A percentile compares a stretch with the other conserved stretches of the same genome.
phyloP scores from a whole-genome alignment of 92 coral and sea anemone genomes.

The Palythoa grandiflora region DNA sequence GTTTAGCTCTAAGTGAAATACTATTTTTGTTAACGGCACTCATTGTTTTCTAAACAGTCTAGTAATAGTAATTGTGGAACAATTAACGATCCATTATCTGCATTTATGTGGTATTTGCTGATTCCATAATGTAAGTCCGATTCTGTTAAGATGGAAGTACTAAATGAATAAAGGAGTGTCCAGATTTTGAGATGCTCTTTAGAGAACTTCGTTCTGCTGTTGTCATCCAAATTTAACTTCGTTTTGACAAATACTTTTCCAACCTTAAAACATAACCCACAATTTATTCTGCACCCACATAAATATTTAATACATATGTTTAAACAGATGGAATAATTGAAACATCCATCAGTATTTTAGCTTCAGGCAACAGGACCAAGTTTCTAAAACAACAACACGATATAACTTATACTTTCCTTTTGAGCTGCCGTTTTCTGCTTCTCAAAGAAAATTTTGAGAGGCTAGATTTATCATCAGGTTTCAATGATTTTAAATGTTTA shows the following conservation, averaged over 20 bases:
- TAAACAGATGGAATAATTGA: constrained; percentile 45
- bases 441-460: neutral
- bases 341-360: constrained; percentile 34
- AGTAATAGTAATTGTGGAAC: neutral
- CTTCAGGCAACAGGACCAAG: constrained; percentile 13
- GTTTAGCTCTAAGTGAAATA: neutral
- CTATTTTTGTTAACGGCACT: neutral
- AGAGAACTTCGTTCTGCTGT: neutral
- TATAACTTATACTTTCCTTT: neutral
- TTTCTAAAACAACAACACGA: constrained; percentile 5
- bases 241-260: neutral
- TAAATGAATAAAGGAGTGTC: neutral
- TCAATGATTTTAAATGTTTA: neutral
- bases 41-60: neutral
- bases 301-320: constrained; percentile 34
- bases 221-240: too few species aligned
- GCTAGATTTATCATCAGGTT: neutral
- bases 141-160: neutral
- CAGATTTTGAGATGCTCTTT: neutral
- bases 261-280: neutral
- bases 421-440: neutral
- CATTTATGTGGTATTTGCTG: constrained; percentile 2
- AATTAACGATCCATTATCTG: constrained; percentile 1
- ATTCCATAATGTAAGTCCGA: neutral
- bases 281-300: constrained; percentile 21